A percentile compares a stretch with the other conserved stretches of the same genome.
Evolutionary conservation across 2,888 invertebrate species (phyloP).

Genomic region (Spilarctia lutea): DNA sequence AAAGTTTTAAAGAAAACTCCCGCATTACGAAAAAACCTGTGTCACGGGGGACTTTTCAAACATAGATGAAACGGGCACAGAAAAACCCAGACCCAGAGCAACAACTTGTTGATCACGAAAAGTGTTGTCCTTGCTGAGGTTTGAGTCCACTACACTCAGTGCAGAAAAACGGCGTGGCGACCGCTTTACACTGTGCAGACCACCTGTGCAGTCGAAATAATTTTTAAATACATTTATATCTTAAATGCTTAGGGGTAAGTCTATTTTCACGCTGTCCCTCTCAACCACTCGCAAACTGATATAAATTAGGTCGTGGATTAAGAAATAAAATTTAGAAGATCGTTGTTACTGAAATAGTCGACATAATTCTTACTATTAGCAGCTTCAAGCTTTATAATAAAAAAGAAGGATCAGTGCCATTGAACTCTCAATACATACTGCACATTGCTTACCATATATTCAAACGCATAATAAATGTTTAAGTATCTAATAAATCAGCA

Average conservation of each 20-base stretch:
- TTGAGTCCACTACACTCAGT: too few species aligned
- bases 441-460: constrained; percentile 1
- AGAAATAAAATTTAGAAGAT: background rate
- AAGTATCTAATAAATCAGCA: constrained; percentile 22
- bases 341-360: background rate
- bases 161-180: too few species aligned
- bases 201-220: background rate
- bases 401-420: constrained; percentile 7
- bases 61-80: too few species aligned
- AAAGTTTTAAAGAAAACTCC: background rate
- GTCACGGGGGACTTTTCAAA: too few species aligned
- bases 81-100: too few species aligned
- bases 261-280: background rate
- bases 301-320: background rate
- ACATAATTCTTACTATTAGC: background rate
- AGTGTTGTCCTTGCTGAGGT: too few species aligned
- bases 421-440: background rate
- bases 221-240: background rate
- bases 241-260: background rate
- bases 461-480: constrained; percentile 11
- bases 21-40: too few species aligned
- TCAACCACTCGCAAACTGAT: background rate
- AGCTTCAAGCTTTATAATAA: background rate
- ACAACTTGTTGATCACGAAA: too few species aligned
- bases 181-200: too few species aligned